Base-by-base conservation (phyloP, 1,140 invertebrate species). In the Eurosta solidaginis region DNA sequence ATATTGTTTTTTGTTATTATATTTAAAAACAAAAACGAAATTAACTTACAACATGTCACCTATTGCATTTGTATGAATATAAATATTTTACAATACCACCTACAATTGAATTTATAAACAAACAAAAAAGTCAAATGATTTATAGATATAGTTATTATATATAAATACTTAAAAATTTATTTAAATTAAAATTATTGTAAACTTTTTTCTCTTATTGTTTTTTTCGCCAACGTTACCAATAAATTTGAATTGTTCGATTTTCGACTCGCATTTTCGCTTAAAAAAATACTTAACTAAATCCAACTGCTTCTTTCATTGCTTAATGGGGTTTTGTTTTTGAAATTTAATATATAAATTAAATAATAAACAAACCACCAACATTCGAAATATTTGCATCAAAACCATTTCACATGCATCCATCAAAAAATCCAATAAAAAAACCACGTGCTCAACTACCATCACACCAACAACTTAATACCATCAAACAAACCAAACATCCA, bases 121-220 rank as follows among this genome's bases (percentile, higher is more conserved):
- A 75, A n/a, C n/a, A n/a, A n/a, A n/a, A n/a, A n/a, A 40, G 50
- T 73, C 82, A 74, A 76, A 33, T 77, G 77, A 68, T 82, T 77
- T 29, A 81, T 79, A 78, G n/a, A 20, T 9, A 33, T 63, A 78
- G 9, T 74, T 63, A 75, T 76, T 42, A 54, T 54, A 59, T 74
- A 63, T 40, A 78, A 52, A 33, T 78, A 74, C 76, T 50, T 68
- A 78, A 77, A 45, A 73, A 75, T 78, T 63, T n/a, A 78, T 54
- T 73, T 68, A n/a, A 79, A 22, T 79, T 63, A 45, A 76, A 78
- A 81, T 77, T 77, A 79, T 85, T 86, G 80, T 86, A 83, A 86
- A 86, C 82, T 81, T 78, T 79, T 84, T 82, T 84, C 45, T 79
- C 77, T 78, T 59, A 78, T 73, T 68, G 42, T 78, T 68, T 73